Percentiles rank a stretch among this genome's conserved stretches.
These are phyloP conservation scores for Fragum fragum DNA, from an alignment of 2,888 invertebrate genomes.

Conservation along the genomic window DNA sequence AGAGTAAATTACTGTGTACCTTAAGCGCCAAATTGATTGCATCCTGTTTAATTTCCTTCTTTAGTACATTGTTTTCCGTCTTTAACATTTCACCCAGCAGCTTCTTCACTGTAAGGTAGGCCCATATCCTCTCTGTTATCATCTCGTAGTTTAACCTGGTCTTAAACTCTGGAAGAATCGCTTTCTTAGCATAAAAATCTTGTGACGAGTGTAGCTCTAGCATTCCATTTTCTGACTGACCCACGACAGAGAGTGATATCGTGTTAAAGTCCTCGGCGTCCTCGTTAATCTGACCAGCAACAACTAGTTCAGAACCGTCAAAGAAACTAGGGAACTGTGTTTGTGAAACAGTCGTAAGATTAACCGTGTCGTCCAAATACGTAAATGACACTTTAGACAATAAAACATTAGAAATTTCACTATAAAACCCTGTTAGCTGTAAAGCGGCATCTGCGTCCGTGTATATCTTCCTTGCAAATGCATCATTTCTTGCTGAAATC, in stretches of 20 bases:
- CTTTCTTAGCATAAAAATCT: slow-evolving; percentile 24
- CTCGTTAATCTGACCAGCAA: slow-evolving; percentile 72
- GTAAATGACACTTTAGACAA: slow-evolving; percentile 89
- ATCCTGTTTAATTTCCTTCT: slow-evolving; percentile 65
- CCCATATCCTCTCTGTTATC: slow-evolving; percentile 79
- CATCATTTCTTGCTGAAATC: slow-evolving; percentile 90
- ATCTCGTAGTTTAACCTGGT: slow-evolving; percentile 59
- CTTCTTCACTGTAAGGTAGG: slow-evolving; percentile 80
- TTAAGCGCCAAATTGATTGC: slow-evolving; percentile 75
- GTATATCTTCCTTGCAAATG: slow-evolving; percentile 92
- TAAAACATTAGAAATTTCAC: slow-evolving; percentile 91
- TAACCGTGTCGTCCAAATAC: slow-evolving; percentile 71
- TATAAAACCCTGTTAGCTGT: slow-evolving; percentile 90
- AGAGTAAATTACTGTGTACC: slow-evolving; percentile 68
- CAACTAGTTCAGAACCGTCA: slow-evolving; percentile 76
- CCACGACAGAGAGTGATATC: slow-evolving; percentile 59
- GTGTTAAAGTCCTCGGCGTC: slow-evolving; percentile 56
- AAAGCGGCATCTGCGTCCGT: slow-evolving; percentile 91
- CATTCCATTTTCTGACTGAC: slow-evolving; percentile 59
- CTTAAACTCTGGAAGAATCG: slow-evolving; percentile 50
- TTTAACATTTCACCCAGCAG: slow-evolving; percentile 71
- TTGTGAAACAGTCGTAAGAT: slow-evolving; percentile 71
- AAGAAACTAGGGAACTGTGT: slow-evolving; percentile 73
- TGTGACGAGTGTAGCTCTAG: slow-evolving; percentile 65
- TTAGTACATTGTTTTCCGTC: slow-evolving; percentile 62